Percentiles rank a stretch among this genome's conserved stretches.
Evolutionary conservation across 1,140 invertebrate genomes (phyloP).

Genomic region (Drosophila yakuba): DNA sequence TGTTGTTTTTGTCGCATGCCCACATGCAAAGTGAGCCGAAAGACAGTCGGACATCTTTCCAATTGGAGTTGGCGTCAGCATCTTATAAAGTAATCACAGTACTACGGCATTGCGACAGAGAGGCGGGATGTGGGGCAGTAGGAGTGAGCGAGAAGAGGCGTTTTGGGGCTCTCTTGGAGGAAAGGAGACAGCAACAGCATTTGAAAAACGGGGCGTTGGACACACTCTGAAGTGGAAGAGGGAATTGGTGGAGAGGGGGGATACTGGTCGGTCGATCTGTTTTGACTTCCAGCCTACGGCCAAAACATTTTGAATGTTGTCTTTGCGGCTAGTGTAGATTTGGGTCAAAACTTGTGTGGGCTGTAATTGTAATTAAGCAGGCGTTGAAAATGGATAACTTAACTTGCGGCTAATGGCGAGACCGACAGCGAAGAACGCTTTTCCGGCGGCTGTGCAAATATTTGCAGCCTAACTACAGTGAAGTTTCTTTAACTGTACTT

Average conservation of each 20-base stretch:
- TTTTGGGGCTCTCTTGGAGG: neutral
- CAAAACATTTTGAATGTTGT: slow-evolving; percentile 36
- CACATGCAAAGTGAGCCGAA: slow-evolving; percentile 68
- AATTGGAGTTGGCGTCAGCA: slow-evolving; percentile 67
- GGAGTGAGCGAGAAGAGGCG: neutral
- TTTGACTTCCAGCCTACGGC: slow-evolving; percentile 56
- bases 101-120: slow-evolving; percentile 1
- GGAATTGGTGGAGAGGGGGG: neutral
- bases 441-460: slow-evolving; percentile 41
- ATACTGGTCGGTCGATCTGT: slow-evolving; percentile 9
- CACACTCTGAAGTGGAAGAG: slow-evolving; percentile 19
- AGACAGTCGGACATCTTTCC: slow-evolving; percentile 45
- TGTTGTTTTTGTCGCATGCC: slow-evolving; percentile 65
- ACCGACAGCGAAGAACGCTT: slow-evolving; percentile 47
- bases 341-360: slow-evolving; percentile 79
- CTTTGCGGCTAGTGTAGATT: slow-evolving; percentile 47
- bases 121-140: neutral
- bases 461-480: neutral
- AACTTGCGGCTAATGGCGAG: slow-evolving; percentile 46
- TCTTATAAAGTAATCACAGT: slow-evolving; percentile 68
- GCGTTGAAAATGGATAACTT: slow-evolving; percentile 36
- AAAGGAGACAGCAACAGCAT: slow-evolving; percentile 30
- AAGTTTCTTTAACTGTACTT: neutral
- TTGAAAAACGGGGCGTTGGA: slow-evolving; percentile 57
- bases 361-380: slow-evolving; percentile 76